Base-by-base conservation (phyloP, 1,140 invertebrate species). In the Sogatella furcifera region DNA sequence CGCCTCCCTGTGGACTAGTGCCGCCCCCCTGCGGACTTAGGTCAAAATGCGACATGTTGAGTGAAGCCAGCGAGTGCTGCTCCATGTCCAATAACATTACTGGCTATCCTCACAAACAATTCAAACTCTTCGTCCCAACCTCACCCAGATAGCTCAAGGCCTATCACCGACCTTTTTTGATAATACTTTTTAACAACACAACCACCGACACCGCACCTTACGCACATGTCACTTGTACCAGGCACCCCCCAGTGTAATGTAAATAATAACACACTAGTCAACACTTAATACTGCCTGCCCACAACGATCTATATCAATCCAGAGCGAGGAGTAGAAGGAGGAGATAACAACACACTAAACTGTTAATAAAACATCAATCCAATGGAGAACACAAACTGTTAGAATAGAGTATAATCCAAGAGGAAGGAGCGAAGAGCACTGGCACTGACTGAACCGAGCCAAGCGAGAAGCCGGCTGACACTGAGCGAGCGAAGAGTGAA, bases 61-160 rank as follows among this genome's bases (percentile, higher is more conserved):
- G 81, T 73, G 86, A 88, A 78, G 89, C 85, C 74, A 89, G 80
- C 77, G 86, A 83, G 76, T 87, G 84, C 74, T 86, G 84, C 81
- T 86, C 84, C 84, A 88, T 86, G 76, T 86, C 82, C 78, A 85
- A 83, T 84, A 86, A 84, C 84, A 86, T 85, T 41, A 57, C 58
- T 28, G 49, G 60, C 44, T 43, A 49, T 54, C 52, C 56, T 57
- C 14, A 19, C n/a, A 21, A 21, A 31, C 14, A 15, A 14, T n/a
- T 15, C 19, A 46, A 46, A 46, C 49, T n/a, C n/a, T 38, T 22
- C 21, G 46, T 19, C 49, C 21, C 13, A 38, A 38, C 34, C 34
- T 38, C 34, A 38, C 34, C 24, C 24, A 28, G 24, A 28, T 6
- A 28, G 24, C 24, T 38, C 34, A 38, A 38, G 9, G 34, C 34